Evolutionary conservation across 2,113 vertebrate genomes (phyloP).

Genomic region (Willisornis vidua): DNA sequence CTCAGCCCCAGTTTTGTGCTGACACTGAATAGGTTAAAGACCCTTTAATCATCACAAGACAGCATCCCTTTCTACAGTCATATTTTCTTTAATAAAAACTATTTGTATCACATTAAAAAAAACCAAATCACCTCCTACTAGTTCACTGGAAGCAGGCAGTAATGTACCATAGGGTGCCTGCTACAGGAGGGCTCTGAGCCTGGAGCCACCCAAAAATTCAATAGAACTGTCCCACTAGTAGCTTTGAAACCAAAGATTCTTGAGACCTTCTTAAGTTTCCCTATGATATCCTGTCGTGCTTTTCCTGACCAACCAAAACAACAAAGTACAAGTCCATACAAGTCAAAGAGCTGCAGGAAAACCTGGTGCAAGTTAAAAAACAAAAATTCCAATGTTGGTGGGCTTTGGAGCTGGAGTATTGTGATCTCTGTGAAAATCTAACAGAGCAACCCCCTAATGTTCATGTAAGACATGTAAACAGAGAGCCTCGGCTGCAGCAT

Average conservation of each 20-base stretch:
- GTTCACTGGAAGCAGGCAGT: slow-evolving; percentile 33
- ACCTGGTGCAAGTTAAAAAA: slow-evolving; percentile 53
- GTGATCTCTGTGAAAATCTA: slow-evolving; percentile 29
- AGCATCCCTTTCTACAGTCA: background rate
- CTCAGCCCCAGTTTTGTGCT: background rate
- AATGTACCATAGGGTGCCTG: slow-evolving; percentile 45
- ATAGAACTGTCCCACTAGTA: slow-evolving; percentile 29
- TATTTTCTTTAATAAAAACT: slow-evolving; percentile 70
- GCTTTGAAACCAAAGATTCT: slow-evolving; percentile 72
- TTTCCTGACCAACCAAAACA: slow-evolving; percentile 67
- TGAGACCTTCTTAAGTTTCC: slow-evolving; percentile 65
- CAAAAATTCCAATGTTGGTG: slow-evolving; percentile 26
- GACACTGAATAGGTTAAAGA: slow-evolving; percentile 41
- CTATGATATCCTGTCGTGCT: slow-evolving; percentile 31
- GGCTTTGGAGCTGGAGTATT: background rate
- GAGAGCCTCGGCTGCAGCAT: background rate
- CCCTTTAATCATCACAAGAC: slow-evolving; percentile 11
- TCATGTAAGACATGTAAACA: slow-evolving; percentile 31
- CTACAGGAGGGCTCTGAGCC: slow-evolving; percentile 58
- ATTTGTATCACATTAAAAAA: slow-evolving; percentile 53
- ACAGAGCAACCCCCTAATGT: slow-evolving; percentile 38
- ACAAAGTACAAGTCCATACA: slow-evolving; percentile 1
- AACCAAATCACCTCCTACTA: slow-evolving; percentile 40
- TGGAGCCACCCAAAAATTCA: slow-evolving; percentile 59
- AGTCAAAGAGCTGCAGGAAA: slow-evolving; percentile 55